Evolutionary conservation across 2,113 vertebrate species (phyloP), one percentile per base, ranked within the genome.

Genomic region (Chrysemys picta): DNA sequence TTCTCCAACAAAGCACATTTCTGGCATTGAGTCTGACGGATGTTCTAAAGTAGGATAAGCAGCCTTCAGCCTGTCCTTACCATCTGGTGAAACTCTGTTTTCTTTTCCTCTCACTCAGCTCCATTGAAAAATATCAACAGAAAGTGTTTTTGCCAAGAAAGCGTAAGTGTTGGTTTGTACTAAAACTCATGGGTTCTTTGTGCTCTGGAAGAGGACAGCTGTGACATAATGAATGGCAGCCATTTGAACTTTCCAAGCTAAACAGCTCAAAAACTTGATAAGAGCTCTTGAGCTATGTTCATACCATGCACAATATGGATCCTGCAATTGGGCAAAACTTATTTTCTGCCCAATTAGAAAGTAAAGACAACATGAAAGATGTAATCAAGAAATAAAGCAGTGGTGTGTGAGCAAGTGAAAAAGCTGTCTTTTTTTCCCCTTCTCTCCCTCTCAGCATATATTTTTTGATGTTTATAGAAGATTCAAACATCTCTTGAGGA

Each of bases 121-220:
- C 45, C 80, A 86, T 22, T 87, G 62, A 85, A 95, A 97, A 95
- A 89, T 89, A 96, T 84, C 89, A 94, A 95, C 84, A 95, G 82
- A 96, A 96, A 96, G 80, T 81, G 49, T 95, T 87, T 95, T 96
- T 91, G 93, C 87, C 65, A 91, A 56, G 59, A 95, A 90, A 80
- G 82, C 80, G 25, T 45, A 53, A 89, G 29, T 87, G n/a, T 94
- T 92, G 50, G 7, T 93, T 89, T 69, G 57, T 82, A 65, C 50
- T 86, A 59, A 82, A n/a, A 50, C 72, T 83, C 84, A 24, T 31
- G 2, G 13, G 8, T 62, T 72, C 56, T 94, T 86, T 79, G 52
- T 96, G 69, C 94, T 95, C 83, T 45, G 79, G 31, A 49, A 88
- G 80, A 96, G 85, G 84, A 92, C 86, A 93, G 56, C 83, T 94